These are phyloP conservation scores for Fundulus diaphanus DNA, from an alignment of 2,797 vertebrate genomes.

Conservation along the genomic window DNA sequence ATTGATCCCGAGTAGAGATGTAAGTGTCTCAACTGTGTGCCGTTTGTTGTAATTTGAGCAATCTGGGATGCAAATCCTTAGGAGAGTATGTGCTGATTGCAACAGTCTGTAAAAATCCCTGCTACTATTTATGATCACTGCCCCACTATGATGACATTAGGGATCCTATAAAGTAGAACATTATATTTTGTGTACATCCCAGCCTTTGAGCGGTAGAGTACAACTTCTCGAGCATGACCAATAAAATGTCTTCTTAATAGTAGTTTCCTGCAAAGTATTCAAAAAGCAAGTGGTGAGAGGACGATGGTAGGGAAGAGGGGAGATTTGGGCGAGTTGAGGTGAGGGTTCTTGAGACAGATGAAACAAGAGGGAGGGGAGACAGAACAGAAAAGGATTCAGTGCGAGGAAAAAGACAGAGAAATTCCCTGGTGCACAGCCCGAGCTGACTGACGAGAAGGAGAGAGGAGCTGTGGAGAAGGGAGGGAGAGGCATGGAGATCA, in stretches of 20 bases:
- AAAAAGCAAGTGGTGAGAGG: conserved; percentile 44
- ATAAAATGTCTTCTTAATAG: conserved; percentile 65
- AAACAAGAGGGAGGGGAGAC: conserved; percentile 51
- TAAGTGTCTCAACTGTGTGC: conserved; percentile 43
- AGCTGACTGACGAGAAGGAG: conserved; percentile 67
- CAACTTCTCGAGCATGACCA: conserved; percentile 62
- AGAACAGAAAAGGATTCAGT: conserved; percentile 37
- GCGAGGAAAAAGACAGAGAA: conserved; percentile 62
- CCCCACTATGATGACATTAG: conserved; percentile 41
- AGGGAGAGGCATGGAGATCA: conserved; percentile 62
- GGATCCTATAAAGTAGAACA: conserved; percentile 53
- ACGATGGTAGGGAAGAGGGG: conserved; percentile 52
- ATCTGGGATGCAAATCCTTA: conserved; percentile 53
- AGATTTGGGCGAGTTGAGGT: conserved; percentile 56
- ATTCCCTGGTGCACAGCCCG: conserved; percentile 48
- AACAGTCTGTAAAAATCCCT: conserved; percentile 47
- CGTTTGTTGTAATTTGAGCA: conserved; percentile 50
- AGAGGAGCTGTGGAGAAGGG: conserved; percentile 48
- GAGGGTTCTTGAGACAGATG: conserved; percentile 63
- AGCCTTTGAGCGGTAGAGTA: conserved; percentile 35
- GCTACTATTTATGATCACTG: conserved; percentile 49
- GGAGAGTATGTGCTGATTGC: conserved; percentile 28
- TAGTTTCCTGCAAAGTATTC: conserved; percentile 58
- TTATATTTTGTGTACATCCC: conserved; percentile 57
- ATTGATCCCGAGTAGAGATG: conserved; percentile 53